Evolutionary conservation across 2,888 invertebrate species (phyloP).

Genomic region (Leuctra nigra): DNA sequence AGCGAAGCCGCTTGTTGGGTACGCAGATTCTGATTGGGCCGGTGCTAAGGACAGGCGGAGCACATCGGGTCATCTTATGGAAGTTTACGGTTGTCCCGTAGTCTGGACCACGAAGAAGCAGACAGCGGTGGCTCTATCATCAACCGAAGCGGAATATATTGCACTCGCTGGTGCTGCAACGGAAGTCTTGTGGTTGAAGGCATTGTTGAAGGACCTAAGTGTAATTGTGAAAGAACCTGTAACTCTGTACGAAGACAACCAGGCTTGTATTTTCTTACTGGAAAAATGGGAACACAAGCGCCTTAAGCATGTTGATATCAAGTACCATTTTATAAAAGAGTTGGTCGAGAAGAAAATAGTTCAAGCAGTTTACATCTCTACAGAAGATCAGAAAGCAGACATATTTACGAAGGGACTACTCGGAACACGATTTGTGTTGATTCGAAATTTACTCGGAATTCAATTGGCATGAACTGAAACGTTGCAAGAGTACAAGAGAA

Average conservation of each 20-base stretch:
- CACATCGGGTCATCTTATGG: too few species aligned
- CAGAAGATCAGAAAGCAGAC: constrained; percentile 29
- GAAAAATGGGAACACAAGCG: constrained; percentile 14
- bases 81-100: too few species aligned
- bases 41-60: constrained; percentile 33
- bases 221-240: constrained; percentile 8
- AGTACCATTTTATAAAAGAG: constrained; percentile 12
- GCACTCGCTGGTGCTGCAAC: constrained; percentile 32
- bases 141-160: constrained; percentile 36
- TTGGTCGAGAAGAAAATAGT: constrained; percentile 22
- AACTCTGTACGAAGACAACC: constrained; percentile 31
- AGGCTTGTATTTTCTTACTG: constrained; percentile 29
- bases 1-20: constrained; percentile 26
- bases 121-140: constrained; percentile 34
- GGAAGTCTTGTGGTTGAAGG: constrained; percentile 33
- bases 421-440: constrained; percentile 6
- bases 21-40: constrained; percentile 35
- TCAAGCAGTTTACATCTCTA: constrained; percentile 26
- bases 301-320: constrained; percentile 31
- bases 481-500: too few species aligned
- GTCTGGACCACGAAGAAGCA: too few species aligned
- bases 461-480: too few species aligned
- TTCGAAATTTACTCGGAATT: background rate
- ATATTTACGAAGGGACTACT: constrained; percentile 26
- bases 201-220: constrained; percentile 31